phyloP scores from a whole-genome alignment of 2,113 vertebrate genomes.

The Aepyceros melampus region DNA sequence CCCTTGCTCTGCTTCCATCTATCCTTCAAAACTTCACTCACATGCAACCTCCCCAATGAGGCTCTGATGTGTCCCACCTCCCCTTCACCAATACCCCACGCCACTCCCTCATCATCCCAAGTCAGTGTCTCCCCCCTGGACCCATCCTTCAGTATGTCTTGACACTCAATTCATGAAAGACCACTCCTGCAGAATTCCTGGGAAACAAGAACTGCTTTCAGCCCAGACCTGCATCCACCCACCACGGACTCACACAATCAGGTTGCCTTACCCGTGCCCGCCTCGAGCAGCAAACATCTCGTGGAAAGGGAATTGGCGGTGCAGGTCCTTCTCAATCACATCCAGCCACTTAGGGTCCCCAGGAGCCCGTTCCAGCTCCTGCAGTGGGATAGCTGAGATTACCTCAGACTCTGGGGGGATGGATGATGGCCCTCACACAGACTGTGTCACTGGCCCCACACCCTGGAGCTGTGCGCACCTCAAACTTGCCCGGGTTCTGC shows the following conservation, averaged over 20 bases:
- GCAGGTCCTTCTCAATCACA: conserved; percentile 93
- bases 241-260: neutral
- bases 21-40: neutral
- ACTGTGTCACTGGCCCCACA: neutral
- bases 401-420: neutral
- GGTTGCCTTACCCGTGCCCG: conserved; percentile 87
- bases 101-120: neutral
- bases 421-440: neutral
- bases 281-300: conserved; percentile 94
- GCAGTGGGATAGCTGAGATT: conserved; percentile 3
- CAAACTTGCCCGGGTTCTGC: conserved; percentile 88
- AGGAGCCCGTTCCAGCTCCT: conserved; percentile 90
- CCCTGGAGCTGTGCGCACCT: conserved; percentile 76
- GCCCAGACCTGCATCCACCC: neutral
- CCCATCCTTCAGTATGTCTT: neutral
- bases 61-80: neutral
- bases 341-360: conserved; percentile 94
- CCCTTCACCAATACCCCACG: neutral
- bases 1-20: neutral
- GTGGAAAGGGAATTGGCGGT: conserved; percentile 93
- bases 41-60: neutral
- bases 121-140: neutral
- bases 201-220: neutral
- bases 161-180: neutral
- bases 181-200: neutral